These are phyloP conservation scores for Neogale vison DNA, from an alignment of 2,113 vertebrate genomes.

Conservation along the genomic window DNA sequence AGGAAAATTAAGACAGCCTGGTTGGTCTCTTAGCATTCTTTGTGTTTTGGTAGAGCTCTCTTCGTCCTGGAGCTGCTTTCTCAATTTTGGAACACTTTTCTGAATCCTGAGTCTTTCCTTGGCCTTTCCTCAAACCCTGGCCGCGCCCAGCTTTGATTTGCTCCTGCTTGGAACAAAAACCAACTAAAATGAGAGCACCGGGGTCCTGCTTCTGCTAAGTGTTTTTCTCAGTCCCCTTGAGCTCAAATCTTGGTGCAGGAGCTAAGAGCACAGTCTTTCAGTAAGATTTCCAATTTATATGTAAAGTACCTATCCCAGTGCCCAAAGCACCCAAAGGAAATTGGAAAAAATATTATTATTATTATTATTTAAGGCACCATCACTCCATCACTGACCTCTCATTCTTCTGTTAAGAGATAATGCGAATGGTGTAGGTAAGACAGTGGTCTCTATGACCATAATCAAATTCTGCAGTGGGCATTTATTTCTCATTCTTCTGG, in stretches of 20 bases:
- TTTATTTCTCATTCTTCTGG: background rate
- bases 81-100: slow-evolving; percentile 42
- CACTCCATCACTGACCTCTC: background rate
- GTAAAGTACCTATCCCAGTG: background rate
- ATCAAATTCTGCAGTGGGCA: background rate
- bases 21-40: background rate
- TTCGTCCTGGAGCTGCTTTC: background rate
- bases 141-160: background rate
- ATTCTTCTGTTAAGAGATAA: background rate
- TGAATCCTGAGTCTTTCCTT: slow-evolving; percentile 1
- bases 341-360: background rate
- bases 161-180: background rate
- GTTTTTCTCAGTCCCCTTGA: slow-evolving; percentile 34
- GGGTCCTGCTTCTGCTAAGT: background rate
- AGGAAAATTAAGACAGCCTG: background rate
- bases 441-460: background rate
- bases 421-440: background rate
- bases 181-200: background rate
- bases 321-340: background rate
- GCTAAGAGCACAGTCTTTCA: slow-evolving; percentile 6
- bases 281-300: background rate
- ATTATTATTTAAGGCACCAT: background rate
- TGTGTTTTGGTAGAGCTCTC: background rate
- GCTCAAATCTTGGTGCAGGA: background rate
- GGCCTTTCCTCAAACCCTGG: background rate